A percentile compares a stretch with the other conserved stretches of the same genome.
These are phyloP conservation scores for Entelurus aequoreus DNA, from an alignment of 2,113 vertebrate species.

Conservation along the genomic window DNA sequence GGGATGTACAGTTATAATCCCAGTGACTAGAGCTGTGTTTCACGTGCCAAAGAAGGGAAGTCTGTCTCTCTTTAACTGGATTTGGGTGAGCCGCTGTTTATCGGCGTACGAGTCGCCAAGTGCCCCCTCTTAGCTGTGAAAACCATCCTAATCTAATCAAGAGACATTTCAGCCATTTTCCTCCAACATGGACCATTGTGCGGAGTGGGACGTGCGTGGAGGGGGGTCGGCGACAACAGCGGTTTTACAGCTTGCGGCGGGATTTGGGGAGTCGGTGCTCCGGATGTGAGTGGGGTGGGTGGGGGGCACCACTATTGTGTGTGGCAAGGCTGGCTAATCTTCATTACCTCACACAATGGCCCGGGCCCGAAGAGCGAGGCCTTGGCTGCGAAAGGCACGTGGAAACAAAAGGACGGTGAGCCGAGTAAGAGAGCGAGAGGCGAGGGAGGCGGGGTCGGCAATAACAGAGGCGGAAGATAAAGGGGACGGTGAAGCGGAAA, in stretches of 20 bases:
- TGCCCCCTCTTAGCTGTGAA: constrained; percentile 56
- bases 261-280: constrained; percentile 58
- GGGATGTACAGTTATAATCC: constrained; percentile 46
- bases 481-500: constrained; percentile 60
- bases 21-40: constrained; percentile 44
- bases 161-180: constrained; percentile 51
- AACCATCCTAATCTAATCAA: constrained; percentile 67
- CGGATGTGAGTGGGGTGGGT: constrained; percentile 35
- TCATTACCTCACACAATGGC: constrained; percentile 66
- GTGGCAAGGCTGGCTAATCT: constrained; percentile 65
- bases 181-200: constrained; percentile 38
- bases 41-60: constrained; percentile 57
- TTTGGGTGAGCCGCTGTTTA: constrained; percentile 68
- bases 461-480: constrained; percentile 53
- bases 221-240: constrained; percentile 40
- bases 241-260: constrained; percentile 58
- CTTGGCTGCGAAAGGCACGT: constrained; percentile 57
- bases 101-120: constrained; percentile 50
- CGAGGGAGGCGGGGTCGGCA: constrained; percentile 19
- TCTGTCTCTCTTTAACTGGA: constrained; percentile 70
- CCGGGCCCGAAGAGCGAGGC: constrained; percentile 50
- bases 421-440: constrained; percentile 9
- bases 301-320: constrained; percentile 54
- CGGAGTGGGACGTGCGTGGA: constrained; percentile 10
- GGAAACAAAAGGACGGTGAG: constrained; percentile 60